phyloP scores from a whole-genome alignment of 2,113 vertebrate genomes.

The Prolemur simus region DNA sequence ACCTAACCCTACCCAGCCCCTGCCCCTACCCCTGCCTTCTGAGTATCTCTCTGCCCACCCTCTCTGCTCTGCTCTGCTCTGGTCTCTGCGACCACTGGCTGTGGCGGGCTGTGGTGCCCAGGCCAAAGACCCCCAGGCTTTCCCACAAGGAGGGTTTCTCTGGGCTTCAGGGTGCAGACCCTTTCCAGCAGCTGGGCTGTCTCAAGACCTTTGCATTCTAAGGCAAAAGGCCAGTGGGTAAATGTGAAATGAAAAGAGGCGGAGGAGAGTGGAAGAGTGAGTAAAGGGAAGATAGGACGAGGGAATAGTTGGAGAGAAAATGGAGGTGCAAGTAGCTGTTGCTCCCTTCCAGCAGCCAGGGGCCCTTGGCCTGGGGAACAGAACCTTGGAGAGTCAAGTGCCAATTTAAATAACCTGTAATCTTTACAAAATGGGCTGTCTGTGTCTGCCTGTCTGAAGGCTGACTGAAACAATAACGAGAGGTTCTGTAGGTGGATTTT shows the following conservation, averaged over 20 bases:
- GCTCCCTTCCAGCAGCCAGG: background rate
- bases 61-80: background rate
- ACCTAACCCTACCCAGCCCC: background rate
- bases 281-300: background rate
- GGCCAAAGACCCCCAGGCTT: background rate
- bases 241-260: background rate
- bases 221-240: background rate
- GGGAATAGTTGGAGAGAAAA: slow-evolving; percentile 27
- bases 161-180: background rate
- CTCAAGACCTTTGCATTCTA: background rate
- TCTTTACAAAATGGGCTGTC: background rate
- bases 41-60: background rate
- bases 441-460: background rate
- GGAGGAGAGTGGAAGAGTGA: background rate
- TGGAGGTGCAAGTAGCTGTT: background rate
- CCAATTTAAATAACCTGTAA: background rate
- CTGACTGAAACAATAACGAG: background rate
- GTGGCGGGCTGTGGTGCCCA: background rate
- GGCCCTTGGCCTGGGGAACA: background rate
- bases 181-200: background rate
- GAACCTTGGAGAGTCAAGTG: background rate
- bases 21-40: background rate
- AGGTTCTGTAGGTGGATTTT: background rate
- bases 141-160: background rate
- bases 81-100: too few relatives aligned